Conservation (phyloP, 2,113 vertebrate species). For the Dasyornis broadbenti region DNA sequence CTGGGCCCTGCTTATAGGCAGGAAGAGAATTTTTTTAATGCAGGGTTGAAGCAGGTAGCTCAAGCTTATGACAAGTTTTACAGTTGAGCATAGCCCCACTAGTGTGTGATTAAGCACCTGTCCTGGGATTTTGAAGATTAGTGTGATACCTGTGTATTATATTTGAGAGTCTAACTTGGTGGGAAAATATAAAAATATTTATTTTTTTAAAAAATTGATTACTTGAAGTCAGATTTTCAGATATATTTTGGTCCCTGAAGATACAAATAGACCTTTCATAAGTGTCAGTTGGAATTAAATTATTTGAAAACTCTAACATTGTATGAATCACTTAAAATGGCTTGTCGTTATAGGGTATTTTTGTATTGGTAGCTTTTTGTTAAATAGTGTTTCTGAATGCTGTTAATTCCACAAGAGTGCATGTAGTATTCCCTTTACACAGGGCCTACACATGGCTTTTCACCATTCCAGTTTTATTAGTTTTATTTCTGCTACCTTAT, state of each 20-base stretch:
- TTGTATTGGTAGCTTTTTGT: neutral
- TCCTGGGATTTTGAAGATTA: neutral
- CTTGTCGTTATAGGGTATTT: neutral
- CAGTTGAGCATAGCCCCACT: neutral
- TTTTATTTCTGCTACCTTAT: slow-evolving; percentile 30
- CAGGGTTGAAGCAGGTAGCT: neutral
- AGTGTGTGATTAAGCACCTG: neutral
- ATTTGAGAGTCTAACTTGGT: neutral
- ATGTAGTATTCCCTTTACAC: neutral
- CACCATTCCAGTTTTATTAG: neutral
- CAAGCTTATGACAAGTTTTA: neutral
- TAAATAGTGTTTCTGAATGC: neutral
- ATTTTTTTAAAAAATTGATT: neutral
- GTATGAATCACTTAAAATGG: neutral
- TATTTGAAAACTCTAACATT: neutral
- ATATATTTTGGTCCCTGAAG: neutral
- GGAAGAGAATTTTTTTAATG: neutral
- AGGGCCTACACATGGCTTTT: neutral
- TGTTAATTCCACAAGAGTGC: neutral
- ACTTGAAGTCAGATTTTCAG: neutral
- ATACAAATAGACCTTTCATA: neutral
- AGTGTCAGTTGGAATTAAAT: neutral
- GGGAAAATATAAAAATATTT: neutral
- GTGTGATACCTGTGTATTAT: neutral
- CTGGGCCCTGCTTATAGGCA: neutral